These are phyloP conservation scores for Plagiodera versicolora DNA, from an alignment of 2,888 invertebrate species.

Conservation along the genomic window DNA sequence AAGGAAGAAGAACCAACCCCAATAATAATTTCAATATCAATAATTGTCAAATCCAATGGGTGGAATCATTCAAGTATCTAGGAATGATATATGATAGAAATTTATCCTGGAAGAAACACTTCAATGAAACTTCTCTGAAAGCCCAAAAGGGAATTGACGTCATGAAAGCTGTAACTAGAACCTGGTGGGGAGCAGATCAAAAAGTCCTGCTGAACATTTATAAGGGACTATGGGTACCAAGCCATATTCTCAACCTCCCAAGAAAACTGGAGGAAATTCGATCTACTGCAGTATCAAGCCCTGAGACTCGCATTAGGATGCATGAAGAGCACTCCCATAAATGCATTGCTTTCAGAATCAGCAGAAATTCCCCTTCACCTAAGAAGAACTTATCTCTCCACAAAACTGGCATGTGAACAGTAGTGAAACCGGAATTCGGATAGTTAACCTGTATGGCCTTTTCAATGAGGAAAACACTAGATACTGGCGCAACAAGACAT, in stretches of 20 bases:
- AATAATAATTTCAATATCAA: too few relatives aligned
- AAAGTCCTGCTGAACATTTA: conserved; percentile 7
- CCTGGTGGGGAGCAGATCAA: conserved; percentile 18
- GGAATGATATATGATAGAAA: conserved; percentile 7
- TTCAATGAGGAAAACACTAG: too few relatives aligned
- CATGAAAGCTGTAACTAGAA: conserved; percentile 10
- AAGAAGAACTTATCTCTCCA: too few relatives aligned
- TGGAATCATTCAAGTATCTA: too few relatives aligned
- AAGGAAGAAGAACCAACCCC: too few relatives aligned
- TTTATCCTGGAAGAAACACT: neutral
- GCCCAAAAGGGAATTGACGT: conserved; percentile 16
- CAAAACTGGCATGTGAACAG: too few relatives aligned
- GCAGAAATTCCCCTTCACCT: too few relatives aligned
- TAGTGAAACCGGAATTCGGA: too few relatives aligned
- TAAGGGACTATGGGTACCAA: conserved; percentile 17
- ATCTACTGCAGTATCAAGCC: conserved; percentile 9
- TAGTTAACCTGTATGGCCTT: too few relatives aligned
- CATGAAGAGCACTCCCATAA: conserved; percentile 4
- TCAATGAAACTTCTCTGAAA: conserved; percentile 3
- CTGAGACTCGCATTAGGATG: neutral
- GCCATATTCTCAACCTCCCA: neutral
- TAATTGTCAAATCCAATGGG: too few relatives aligned
- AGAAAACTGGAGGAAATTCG: conserved; percentile 1
- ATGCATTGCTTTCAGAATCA: too few relatives aligned
- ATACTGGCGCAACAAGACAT: too few relatives aligned